These are phyloP conservation scores for Collichthys lucidus DNA, from an alignment of 2,113 vertebrate species.

Conservation along the genomic window DNA sequence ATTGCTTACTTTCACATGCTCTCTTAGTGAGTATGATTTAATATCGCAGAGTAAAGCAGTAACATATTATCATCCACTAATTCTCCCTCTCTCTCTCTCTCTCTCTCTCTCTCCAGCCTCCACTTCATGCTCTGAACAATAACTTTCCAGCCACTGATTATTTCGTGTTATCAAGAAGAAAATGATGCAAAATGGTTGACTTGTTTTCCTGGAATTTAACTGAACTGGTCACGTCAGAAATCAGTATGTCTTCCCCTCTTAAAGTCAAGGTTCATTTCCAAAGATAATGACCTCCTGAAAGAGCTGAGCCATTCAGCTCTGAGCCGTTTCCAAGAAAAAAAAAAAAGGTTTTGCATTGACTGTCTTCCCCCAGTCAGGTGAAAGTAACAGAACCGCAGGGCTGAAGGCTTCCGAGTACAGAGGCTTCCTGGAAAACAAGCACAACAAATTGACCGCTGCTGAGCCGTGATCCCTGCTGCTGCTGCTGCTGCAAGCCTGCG, in stretches of 20 bases:
- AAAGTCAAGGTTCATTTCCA: conserved; percentile 32
- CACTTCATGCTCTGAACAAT: not conserved
- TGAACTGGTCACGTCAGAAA: conserved; percentile 15
- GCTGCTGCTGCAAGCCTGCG: conserved; percentile 17
- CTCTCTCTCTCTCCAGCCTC: not conserved
- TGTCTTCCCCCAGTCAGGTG: conserved; percentile 40
- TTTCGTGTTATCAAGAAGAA: not conserved
- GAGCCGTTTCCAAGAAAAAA: conserved; percentile 59
- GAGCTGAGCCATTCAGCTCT: conserved; percentile 38
- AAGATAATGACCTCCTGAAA: conserved; percentile 58
- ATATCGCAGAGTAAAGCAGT: not conserved
- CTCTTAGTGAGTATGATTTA: not conserved
- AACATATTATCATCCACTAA: not conserved
- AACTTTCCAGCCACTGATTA: not conserved
- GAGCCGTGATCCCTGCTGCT: conserved; percentile 58
- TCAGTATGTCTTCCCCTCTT: conserved; percentile 5
- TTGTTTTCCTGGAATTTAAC: conserved; percentile 5
- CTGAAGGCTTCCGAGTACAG: conserved; percentile 74
- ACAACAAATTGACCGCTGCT: conserved; percentile 63
- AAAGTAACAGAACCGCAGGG: conserved; percentile 61
- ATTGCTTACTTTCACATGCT: too few relatives aligned
- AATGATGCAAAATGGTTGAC: not conserved
- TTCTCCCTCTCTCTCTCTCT: too few relatives aligned
- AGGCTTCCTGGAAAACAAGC: conserved; percentile 77
- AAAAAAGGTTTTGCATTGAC: conserved; percentile 16